Evolutionary conservation across 92 coral and sea anemone genomes (phyloP).

Genomic region (Pocillopora grandis): DNA sequence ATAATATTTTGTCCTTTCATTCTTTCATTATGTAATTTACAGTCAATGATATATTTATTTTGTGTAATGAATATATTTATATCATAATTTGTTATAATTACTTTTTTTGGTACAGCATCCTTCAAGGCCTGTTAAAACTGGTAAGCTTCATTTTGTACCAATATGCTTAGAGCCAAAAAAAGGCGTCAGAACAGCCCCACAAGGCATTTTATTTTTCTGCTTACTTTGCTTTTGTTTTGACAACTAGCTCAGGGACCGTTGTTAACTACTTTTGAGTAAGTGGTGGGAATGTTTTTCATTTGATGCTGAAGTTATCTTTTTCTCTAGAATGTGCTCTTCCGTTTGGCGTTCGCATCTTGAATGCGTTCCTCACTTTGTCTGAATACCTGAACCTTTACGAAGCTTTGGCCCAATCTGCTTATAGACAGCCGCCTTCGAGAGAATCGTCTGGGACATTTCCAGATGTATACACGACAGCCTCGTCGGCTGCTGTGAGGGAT

Average conservation of each 20-base stretch:
- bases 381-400: slow-evolving; percentile 67
- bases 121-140: slow-evolving; percentile 85
- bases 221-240: too few species aligned
- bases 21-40: too few species aligned
- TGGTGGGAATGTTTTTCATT: too few species aligned
- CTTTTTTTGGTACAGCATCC: slow-evolving; percentile 73
- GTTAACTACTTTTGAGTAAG: neutral
- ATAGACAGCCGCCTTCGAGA: slow-evolving; percentile 47
- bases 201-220: too few species aligned
- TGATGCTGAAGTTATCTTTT: too few species aligned
- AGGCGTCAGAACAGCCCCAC: neutral
- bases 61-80: neutral
- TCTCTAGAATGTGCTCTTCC: slow-evolving; percentile 74
- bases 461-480: slow-evolving; percentile 21
- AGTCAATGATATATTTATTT: too few species aligned
- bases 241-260: too few species aligned
- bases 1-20: too few species aligned
- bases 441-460: slow-evolving; percentile 38
- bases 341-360: slow-evolving; percentile 88
- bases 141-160: slow-evolving; percentile 40
- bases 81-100: neutral
- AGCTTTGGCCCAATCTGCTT: slow-evolving; percentile 80
- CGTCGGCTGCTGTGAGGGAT: neutral
- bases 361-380: slow-evolving; percentile 67
- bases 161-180: neutral